Evolutionary conservation across 2,888 invertebrate species (phyloP).

Genomic region (Lobophora halterata): DNA sequence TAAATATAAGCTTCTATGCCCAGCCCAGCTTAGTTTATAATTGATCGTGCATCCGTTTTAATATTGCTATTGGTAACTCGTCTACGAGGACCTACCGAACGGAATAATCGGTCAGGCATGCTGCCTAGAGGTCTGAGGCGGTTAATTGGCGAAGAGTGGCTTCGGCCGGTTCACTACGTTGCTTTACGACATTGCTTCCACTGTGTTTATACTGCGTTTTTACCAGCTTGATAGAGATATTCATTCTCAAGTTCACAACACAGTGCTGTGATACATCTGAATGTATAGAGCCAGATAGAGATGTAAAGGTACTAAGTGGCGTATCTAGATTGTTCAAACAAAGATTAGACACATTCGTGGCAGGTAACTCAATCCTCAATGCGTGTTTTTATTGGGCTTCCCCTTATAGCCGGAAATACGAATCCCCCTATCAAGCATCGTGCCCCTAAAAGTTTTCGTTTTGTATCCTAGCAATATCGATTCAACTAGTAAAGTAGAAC

Average conservation of each 20-base stretch:
- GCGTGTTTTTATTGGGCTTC: conserved; percentile 51
- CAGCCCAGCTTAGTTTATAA: neutral
- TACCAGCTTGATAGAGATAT: conserved; percentile 20
- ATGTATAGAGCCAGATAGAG: too few relatives aligned
- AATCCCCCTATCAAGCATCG: conserved; percentile 53
- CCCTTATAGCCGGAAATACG: conserved; percentile 64
- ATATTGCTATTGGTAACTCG: conserved; percentile 28
- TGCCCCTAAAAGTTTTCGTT: conserved; percentile 55
- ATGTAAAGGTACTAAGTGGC: conserved; percentile 32
- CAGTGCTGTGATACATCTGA: too few relatives aligned
- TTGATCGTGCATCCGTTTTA: conserved; percentile 14
- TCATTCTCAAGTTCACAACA: too few relatives aligned
- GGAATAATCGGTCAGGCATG: conserved; percentile 49
- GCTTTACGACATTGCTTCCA: conserved; percentile 68
- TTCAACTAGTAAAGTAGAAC: conserved; percentile 31
- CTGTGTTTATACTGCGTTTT: conserved; percentile 38
- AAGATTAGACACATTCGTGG: conserved; percentile 16
- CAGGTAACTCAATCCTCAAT: conserved; percentile 27
- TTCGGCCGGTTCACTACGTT: conserved; percentile 65
- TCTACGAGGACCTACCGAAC: conserved; percentile 59
- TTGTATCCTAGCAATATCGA: conserved; percentile 74
- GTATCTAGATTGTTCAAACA: conserved; percentile 32
- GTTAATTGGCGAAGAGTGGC: conserved; percentile 75
- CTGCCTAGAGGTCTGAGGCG: conserved; percentile 67
- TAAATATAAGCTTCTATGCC: too few relatives aligned